Evolutionary conservation across 2,113 vertebrate species (phyloP).

Genomic region (Notarius lentiginosus): DNA sequence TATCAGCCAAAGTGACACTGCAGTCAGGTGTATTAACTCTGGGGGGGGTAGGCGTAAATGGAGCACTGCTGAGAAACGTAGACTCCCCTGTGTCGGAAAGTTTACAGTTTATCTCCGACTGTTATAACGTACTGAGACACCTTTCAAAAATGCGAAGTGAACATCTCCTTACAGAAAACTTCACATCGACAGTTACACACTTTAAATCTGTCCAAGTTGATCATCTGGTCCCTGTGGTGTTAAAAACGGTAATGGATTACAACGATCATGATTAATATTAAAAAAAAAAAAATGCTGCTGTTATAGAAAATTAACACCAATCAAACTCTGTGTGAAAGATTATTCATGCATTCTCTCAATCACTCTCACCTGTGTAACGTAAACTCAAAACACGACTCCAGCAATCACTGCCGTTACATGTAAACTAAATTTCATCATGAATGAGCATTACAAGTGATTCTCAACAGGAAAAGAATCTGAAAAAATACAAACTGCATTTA

Average conservation of each 20-base stretch:
- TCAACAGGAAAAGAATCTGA: not conserved
- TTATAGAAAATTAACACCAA: not conserved
- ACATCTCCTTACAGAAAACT: not conserved
- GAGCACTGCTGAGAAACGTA: not conserved
- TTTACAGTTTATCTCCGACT: not conserved
- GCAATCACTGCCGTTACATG: too few species aligned
- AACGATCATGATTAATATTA: not conserved
- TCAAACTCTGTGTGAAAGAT: not conserved
- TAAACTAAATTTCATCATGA: too few species aligned
- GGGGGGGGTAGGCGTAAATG: not conserved
- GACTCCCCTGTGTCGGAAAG: not conserved
- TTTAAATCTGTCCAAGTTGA: not conserved
- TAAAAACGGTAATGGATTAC: not conserved
- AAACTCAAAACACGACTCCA: too few species aligned
- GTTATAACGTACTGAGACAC: not conserved
- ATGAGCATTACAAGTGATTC: not conserved
- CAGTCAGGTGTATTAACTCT: not conserved
- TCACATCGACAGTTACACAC: not conserved
- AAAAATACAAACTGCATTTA: not conserved
- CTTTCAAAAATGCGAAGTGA: not conserved
- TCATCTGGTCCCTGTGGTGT: not conserved
- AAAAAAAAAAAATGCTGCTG: not conserved
- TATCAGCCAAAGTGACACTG: not conserved
- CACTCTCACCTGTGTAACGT: too few species aligned
- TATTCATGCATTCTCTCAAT: not conserved